Conservation (phyloP, 2,888 invertebrate species). For the Allacma fusca region DNA sequence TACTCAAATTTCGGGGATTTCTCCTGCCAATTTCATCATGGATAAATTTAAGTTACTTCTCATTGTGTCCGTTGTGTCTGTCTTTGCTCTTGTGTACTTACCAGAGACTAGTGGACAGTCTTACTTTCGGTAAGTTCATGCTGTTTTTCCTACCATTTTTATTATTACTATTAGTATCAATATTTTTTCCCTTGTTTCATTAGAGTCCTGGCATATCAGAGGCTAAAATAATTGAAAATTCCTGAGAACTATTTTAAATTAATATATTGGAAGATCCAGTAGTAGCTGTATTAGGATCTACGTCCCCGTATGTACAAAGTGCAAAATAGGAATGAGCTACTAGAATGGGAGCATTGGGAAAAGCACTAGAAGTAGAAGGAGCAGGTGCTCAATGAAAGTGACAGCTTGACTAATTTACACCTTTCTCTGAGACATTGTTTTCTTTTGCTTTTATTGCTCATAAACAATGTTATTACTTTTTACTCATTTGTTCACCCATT, state of each 20-base stretch:
- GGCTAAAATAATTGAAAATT: no score
- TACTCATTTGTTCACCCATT: neutral
- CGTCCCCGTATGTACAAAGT: no score
- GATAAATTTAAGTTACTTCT: slow-evolving; percentile 60
- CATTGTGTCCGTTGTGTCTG: slow-evolving; percentile 56
- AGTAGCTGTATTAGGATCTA: neutral
- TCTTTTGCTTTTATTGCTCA: neutral
- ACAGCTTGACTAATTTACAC: neutral
- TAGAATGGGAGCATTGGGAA: neutral
- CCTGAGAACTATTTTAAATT: no score
- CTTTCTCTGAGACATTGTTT: slow-evolving; percentile 12
- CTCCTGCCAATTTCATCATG: slow-evolving; percentile 45
- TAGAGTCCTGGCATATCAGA: no score
- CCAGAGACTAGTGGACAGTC: slow-evolving; percentile 60
- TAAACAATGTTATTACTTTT: neutral
- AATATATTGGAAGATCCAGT: no score
- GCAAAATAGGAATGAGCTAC: no score
- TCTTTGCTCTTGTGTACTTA: slow-evolving; percentile 58
- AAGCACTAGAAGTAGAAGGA: slow-evolving; percentile 6
- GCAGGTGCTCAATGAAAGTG: slow-evolving; percentile 30
- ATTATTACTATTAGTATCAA: neutral
- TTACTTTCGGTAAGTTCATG: slow-evolving; percentile 58
- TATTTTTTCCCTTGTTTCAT: no score
- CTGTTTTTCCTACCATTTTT: neutral
- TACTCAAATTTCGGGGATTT: neutral